A percentile compares a stretch with the other conserved stretches of the same genome.
Evolutionary conservation across 2,113 vertebrate species (phyloP).

Genomic region (Varanus salvator): DNA sequence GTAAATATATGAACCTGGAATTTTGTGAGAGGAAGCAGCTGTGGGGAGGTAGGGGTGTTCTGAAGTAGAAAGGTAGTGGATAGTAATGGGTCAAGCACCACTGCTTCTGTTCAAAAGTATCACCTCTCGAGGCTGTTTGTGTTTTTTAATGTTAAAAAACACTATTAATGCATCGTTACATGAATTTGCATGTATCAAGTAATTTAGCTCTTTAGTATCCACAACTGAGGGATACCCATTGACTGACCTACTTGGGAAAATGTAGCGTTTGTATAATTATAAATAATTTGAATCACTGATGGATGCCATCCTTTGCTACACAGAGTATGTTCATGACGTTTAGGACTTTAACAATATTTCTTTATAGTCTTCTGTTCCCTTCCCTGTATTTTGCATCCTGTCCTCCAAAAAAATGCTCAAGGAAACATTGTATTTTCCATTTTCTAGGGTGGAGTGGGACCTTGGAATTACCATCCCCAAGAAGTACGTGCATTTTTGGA

Average conservation of each 20-base stretch:
- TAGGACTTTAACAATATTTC: not conserved
- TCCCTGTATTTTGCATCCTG: not conserved
- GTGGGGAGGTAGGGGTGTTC: not conserved
- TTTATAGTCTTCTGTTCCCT: not conserved
- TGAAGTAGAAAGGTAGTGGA: not conserved
- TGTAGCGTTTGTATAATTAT: not conserved
- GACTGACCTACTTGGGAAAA: not conserved
- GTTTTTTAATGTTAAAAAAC: not conserved
- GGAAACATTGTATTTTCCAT: conserved; percentile 18
- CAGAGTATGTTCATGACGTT: not conserved
- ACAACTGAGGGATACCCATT: not conserved
- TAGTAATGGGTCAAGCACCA: not conserved
- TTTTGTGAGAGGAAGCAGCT: not conserved
- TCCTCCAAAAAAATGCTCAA: not conserved
- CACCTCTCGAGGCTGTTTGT: not conserved
- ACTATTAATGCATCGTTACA: no score
- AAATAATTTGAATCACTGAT: not conserved
- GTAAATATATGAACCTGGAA: not conserved
- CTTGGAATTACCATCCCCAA: conserved; percentile 85
- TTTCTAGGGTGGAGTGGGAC: conserved; percentile 84
- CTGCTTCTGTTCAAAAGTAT: not conserved
- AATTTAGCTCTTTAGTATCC: not conserved
- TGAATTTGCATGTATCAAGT: not conserved
- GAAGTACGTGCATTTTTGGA: conserved; percentile 86
- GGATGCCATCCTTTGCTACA: not conserved